A percentile compares a stretch with the other conserved stretches of the same genome.
phyloP scores from a whole-genome alignment of 92 coral and sea anemone species.

The Meandrina meandrites region DNA sequence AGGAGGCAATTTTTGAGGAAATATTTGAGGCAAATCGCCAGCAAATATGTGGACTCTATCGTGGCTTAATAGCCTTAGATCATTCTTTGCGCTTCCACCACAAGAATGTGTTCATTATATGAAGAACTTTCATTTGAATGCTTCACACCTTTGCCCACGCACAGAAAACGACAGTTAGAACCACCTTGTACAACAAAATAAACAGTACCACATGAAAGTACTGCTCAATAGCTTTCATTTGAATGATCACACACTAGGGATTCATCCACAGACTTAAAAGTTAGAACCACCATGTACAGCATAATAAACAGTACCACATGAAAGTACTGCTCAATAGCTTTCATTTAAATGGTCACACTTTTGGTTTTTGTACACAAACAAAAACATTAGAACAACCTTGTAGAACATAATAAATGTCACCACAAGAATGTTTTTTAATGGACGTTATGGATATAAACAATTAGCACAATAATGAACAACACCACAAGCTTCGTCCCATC shows the following conservation, averaged over 20 bases:
- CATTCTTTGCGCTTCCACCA: neutral
- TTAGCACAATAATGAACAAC: neutral
- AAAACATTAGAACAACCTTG: neutral
- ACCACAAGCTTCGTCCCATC: neutral
- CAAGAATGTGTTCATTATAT: neutral
- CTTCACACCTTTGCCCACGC: neutral
- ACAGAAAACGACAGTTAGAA: neutral
- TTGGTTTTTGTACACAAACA: slow-evolving; percentile 4
- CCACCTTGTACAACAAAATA: neutral
- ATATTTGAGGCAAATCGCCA: neutral
- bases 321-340: neutral
- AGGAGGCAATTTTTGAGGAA: neutral
- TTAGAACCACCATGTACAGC: neutral
- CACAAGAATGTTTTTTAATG: neutral
- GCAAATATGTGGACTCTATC: neutral
- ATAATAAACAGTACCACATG: neutral
- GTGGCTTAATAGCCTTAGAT: neutral
- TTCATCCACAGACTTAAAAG: too few relatives aligned
- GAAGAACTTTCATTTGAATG: neutral
- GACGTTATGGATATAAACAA: neutral
- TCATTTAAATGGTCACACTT: neutral
- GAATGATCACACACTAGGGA: slow-evolving; percentile 1
- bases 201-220: neutral
- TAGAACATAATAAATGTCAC: neutral
- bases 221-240: neutral